Evolutionary conservation across 1,140 invertebrate genomes (phyloP).

Genomic region (Venturia canescens): DNA sequence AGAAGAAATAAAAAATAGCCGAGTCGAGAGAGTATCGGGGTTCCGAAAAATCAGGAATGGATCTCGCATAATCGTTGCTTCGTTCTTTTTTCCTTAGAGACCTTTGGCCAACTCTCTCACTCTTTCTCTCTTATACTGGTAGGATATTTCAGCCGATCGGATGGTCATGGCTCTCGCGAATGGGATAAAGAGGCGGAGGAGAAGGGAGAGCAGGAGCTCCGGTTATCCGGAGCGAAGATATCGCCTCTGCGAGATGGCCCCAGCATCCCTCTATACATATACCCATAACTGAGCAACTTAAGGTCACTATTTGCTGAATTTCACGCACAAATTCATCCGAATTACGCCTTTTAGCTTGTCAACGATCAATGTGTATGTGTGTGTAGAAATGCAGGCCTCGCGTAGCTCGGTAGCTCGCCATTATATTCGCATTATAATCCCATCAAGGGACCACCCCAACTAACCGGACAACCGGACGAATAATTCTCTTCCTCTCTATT

Average conservation of each 20-base stretch:
- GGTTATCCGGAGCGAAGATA: constrained; percentile 37
- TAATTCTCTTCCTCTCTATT: constrained; percentile 48
- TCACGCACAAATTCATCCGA: background rate
- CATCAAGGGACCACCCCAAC: constrained; percentile 68
- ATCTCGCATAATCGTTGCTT: constrained; percentile 14
- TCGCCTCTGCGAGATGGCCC: constrained; percentile 23
- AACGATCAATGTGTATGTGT: constrained; percentile 1
- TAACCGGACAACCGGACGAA: constrained; percentile 63
- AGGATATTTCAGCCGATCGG: constrained; percentile 15
- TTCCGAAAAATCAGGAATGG: constrained; percentile 6
- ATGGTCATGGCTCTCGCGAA: constrained; percentile 12
- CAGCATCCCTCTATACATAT: background rate
- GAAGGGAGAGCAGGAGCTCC: constrained; percentile 41
- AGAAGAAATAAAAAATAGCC: too few species aligned
- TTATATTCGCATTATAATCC: constrained; percentile 75
- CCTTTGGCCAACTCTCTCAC: background rate
- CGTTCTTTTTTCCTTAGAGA: constrained; percentile 24
- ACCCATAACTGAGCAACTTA: background rate
- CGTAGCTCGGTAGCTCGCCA: constrained; percentile 70
- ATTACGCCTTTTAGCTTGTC: background rate
- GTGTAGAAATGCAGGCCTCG: constrained; percentile 51
- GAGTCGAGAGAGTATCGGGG: background rate
- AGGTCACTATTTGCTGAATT: background rate
- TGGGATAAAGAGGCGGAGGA: background rate
- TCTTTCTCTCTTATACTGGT: background rate